Evolutionary conservation across 2,113 vertebrate genomes (phyloP), one percentile per base, ranked within the genome.

Genomic region (Lepisosteus oculatus): DNA sequence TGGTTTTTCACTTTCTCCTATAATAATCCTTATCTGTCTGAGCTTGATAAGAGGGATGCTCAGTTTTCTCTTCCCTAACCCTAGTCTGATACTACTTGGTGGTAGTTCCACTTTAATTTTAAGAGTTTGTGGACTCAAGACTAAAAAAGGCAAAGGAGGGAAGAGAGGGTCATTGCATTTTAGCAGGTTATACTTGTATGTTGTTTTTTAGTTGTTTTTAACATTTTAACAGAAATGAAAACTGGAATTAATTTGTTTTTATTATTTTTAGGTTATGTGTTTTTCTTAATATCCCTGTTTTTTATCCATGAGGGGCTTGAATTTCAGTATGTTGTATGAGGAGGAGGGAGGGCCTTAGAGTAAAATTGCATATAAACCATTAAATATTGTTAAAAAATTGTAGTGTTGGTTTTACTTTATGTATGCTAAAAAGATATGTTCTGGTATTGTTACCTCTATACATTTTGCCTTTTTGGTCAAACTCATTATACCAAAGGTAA

Each of bases 331-430:
- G 80, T 85, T 85, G 85, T 88, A 81, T 88, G 82, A 81, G 85
- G 81, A 84, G 76, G 80, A 65, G 79, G 74, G 82, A 74, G 86
- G 85, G 85, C 86, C 84, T 88, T 88, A 85, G 81, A 83, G 81
- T 83, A 83, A 76, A 83, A 81, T 90, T 82, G 86, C 88, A 77
- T 77, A 89, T 87, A 87, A 89, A 89, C 85, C 90, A 92, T 92
- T 91, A 92, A 92, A 91, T 90, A 86, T 86, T 89, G 12, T 59
- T 59, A 13, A n/a, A 59, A 59, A 59, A 59, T n/a, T 59, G 47
- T 51, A 9, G 47, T 51, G 47, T 51, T 5, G 8, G 5, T 51
- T 51, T 51, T 51, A 51, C 47, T 51, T 29, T 29, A 29, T 29
- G 17, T 29, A 29, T 29, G 17, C 17, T 29, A 29, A 29, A 29